phyloP scores from a whole-genome alignment of 2,888 invertebrate species.

The Papilio protenor region DNA sequence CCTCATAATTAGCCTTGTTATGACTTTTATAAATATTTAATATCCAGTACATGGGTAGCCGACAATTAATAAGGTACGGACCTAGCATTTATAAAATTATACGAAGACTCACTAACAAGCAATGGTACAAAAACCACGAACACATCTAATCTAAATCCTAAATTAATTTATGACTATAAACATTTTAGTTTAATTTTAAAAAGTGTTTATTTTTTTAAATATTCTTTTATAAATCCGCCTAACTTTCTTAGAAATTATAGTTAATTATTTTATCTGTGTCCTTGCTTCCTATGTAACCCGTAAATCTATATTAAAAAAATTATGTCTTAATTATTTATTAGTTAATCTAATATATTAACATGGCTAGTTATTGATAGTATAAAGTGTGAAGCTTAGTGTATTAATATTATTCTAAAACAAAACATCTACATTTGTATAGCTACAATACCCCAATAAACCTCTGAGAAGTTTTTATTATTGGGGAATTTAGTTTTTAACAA shows the following conservation, averaged over 20 bases:
- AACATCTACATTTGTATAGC: constrained; percentile 12
- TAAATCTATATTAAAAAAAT: too few species aligned
- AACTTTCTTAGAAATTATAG: too few species aligned
- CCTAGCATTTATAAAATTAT: constrained; percentile 77
- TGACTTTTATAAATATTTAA: constrained; percentile 83
- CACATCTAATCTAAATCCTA: constrained; percentile 10
- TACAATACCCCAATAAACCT: constrained; percentile 21
- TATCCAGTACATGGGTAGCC: constrained; percentile 71
- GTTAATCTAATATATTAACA: background rate
- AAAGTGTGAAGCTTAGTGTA: background rate
- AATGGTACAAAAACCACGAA: background rate
- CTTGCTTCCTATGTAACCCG: too few species aligned
- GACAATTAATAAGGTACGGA: constrained; percentile 80
- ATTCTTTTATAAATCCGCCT: too few species aligned
- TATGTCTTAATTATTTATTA: too few species aligned
- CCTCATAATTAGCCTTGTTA: constrained; percentile 81
- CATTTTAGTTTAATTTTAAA: background rate
- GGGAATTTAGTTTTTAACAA: constrained; percentile 42
- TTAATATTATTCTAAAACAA: constrained; percentile 6
- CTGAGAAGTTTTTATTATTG: constrained; percentile 29
- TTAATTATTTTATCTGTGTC: too few species aligned
- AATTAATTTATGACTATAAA: background rate
- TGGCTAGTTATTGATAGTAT: background rate
- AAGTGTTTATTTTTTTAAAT: too few species aligned
- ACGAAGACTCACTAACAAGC: constrained; percentile 48